phyloP scores from a whole-genome alignment of 2,888 invertebrate genomes.

The Microplitis deprimator region DNA sequence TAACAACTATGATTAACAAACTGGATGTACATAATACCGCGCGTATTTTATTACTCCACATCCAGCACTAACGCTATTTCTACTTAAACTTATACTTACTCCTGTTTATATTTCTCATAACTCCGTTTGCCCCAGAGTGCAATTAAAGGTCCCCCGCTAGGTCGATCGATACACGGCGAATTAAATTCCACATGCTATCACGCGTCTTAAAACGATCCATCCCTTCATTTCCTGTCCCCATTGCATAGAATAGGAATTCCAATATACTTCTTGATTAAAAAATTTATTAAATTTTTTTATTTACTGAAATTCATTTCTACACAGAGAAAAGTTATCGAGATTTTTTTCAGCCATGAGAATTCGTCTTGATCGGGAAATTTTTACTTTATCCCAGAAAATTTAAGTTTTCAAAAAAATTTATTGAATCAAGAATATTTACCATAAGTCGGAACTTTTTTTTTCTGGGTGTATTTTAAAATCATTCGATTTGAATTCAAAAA shows the following conservation, averaged over 20 bases:
- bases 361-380: too few relatives aligned
- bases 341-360: too few relatives aligned
- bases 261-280: background rate
- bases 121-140: constrained; percentile 10
- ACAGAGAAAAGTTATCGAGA: too few relatives aligned
- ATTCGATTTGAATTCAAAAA: too few relatives aligned
- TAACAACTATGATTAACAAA: constrained; percentile 30
- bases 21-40: constrained; percentile 13
- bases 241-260: background rate
- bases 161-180: constrained; percentile 39
- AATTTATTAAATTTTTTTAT: background rate
- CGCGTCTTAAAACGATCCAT: constrained; percentile 24
- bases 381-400: too few relatives aligned
- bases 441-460: too few relatives aligned
- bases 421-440: too few relatives aligned
- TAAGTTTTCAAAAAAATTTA: too few relatives aligned
- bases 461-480: too few relatives aligned
- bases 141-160: constrained; percentile 32
- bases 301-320: background rate
- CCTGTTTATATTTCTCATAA: constrained; percentile 3
- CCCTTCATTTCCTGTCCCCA: constrained; percentile 8
- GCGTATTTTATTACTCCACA: background rate
- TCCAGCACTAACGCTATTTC: background rate
- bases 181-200: constrained; percentile 36
- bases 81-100: background rate